Evolutionary conservation across 2,797 vertebrate species (phyloP).

Genomic region (Pseudochirops corinnae): DNA sequence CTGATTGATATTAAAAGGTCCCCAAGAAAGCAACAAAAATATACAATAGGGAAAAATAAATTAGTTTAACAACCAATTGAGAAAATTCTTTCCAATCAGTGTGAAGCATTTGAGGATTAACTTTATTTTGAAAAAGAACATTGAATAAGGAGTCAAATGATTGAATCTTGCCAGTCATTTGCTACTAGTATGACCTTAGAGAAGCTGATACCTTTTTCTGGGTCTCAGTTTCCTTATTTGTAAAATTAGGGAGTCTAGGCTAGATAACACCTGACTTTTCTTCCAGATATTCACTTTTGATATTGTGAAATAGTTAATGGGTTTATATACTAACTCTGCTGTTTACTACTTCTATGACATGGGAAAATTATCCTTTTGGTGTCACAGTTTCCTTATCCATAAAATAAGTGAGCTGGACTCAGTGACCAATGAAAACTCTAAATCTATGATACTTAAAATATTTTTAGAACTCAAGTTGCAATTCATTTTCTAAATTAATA

Average conservation of each 20-base stretch:
- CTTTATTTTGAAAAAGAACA: not conserved
- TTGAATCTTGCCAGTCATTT: not conserved
- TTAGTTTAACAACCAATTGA: not conserved
- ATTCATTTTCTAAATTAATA: not conserved
- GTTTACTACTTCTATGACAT: too few relatives aligned
- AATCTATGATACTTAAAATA: too few relatives aligned
- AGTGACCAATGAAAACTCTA: too few relatives aligned
- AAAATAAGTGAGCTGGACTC: too few relatives aligned
- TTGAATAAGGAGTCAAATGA: too few relatives aligned
- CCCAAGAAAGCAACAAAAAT: not conserved
- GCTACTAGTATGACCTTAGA: not conserved
- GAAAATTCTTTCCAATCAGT: not conserved
- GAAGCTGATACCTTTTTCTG: too few relatives aligned
- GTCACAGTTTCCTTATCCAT: too few relatives aligned
- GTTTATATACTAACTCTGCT: too few relatives aligned
- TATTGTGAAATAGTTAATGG: too few relatives aligned
- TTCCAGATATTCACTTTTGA: not conserved
- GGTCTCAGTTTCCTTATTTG: not conserved
- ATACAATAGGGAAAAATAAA: not conserved
- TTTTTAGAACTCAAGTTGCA: too few relatives aligned
- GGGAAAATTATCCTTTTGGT: too few relatives aligned
- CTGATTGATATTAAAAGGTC: not conserved
- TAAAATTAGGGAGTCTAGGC: not conserved
- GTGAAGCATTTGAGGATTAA: not conserved
- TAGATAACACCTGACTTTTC: not conserved